Conservation (phyloP, 1,140 invertebrate genomes). For the Pseudomyrmex sp. region DNA sequence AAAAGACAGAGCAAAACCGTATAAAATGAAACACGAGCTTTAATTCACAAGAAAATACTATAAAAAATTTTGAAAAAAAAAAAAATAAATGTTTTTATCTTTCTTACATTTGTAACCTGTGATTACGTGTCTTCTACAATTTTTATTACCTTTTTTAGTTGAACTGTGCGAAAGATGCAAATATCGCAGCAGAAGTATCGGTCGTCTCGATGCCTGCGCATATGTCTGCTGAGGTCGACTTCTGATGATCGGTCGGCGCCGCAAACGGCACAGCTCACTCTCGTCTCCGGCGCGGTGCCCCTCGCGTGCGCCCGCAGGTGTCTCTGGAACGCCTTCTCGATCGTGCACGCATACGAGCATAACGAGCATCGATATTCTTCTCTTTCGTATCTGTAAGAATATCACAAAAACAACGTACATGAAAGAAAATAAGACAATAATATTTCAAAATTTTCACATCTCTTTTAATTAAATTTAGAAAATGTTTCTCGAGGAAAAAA, state of each 20-base stretch:
- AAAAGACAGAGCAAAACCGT: not conserved
- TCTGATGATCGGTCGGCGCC: conserved; percentile 86
- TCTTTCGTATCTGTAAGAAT: conserved; percentile 83
- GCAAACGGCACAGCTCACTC: conserved; percentile 87
- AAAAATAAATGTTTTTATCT: not conserved
- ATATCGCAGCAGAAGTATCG: conserved; percentile 87
- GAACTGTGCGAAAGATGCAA: conserved; percentile 86
- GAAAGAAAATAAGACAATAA: not conserved
- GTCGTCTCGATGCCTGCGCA: conserved; percentile 86
- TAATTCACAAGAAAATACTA: not conserved
- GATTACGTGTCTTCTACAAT: not conserved
- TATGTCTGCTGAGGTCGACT: conserved; percentile 85
- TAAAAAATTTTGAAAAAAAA: too few relatives aligned
- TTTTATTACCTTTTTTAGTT: conserved; percentile 85
- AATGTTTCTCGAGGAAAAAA: not conserved
- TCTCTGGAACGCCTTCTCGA: conserved; percentile 86
- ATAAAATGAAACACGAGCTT: not conserved
- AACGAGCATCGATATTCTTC: conserved; percentile 86
- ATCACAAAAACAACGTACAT: not conserved
- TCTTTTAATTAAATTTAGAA: not conserved
- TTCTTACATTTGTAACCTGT: not conserved
- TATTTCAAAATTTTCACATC: not conserved
- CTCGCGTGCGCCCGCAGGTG: conserved; percentile 84
- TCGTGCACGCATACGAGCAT: conserved; percentile 87
- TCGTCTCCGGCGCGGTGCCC: conserved; percentile 80